Evolutionary conservation across 2,113 vertebrate genomes (phyloP).

Genomic region (Mesoclemmys tuberculata): DNA sequence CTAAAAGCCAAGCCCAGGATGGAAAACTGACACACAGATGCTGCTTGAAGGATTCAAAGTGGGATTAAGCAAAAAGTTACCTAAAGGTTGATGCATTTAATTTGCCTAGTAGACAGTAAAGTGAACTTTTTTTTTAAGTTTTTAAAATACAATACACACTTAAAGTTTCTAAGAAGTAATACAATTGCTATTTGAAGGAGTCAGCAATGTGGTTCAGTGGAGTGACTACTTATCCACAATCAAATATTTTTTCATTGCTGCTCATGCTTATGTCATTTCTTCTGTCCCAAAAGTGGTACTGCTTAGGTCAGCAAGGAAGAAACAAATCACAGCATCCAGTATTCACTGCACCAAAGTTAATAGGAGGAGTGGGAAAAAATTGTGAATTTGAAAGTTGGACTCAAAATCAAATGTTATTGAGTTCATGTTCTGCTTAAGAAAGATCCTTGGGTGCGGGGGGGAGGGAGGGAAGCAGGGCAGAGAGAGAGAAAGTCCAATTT

Average conservation of each 20-base stretch:
- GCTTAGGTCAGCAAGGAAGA: background rate
- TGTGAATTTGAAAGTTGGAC: background rate
- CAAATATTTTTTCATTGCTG: background rate
- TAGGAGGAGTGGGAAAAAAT: background rate
- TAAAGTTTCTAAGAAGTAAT: background rate
- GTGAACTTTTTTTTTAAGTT: background rate
- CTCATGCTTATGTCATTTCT: background rate
- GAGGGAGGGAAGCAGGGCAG: background rate
- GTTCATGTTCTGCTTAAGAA: background rate
- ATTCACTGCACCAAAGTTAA: background rate
- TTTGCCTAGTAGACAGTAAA: background rate
- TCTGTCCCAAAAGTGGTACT: background rate
- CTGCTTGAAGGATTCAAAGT: background rate
- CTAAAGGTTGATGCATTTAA: background rate
- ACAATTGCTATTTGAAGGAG: background rate
- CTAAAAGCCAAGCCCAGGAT: background rate
- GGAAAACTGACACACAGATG: background rate
- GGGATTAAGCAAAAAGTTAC: background rate
- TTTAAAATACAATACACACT: background rate
- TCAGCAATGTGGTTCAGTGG: background rate
- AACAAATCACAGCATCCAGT: background rate
- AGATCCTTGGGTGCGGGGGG: accelerated
- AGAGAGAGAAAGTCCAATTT: background rate
- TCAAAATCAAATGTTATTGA: background rate
- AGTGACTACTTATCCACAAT: background rate